These are phyloP conservation scores for Oscheius sp. DNA, from an alignment of 2,888 invertebrate genomes.

Conservation along the genomic window DNA sequence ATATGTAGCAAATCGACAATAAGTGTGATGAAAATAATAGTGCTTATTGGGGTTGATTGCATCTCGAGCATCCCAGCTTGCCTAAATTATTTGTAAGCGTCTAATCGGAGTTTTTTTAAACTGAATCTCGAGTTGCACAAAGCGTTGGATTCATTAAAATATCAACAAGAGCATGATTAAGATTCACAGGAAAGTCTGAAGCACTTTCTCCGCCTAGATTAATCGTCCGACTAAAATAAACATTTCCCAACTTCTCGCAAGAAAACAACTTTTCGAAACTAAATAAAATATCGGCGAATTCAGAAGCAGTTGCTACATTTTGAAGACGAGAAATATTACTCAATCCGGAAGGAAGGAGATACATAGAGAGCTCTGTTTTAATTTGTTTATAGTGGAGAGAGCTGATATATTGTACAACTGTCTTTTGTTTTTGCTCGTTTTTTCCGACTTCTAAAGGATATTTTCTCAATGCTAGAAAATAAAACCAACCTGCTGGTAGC, in stretches of 20 bases:
- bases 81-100: background rate
- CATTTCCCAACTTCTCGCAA: too few relatives aligned
- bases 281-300: too few relatives aligned
- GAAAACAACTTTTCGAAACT: too few relatives aligned
- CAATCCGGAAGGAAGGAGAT: background rate
- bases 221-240: too few relatives aligned
- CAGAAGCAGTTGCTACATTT: too few relatives aligned
- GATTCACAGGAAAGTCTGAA: background rate
- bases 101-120: background rate
- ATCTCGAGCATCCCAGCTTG: background rate
- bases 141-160: background rate
- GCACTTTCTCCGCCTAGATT: background rate
- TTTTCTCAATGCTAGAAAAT: too few relatives aligned
- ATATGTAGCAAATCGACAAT: background rate
- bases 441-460: too few relatives aligned
- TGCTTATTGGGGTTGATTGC: background rate
- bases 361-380: background rate
- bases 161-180: background rate
- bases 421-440: too few relatives aligned
- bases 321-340: background rate
- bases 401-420: too few relatives aligned
- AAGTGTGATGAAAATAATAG: background rate
- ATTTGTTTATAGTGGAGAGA: background rate
- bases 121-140: background rate
- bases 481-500: too few relatives aligned